These are phyloP conservation scores for Yasuhikotakia modesta DNA, from an alignment of 2,797 vertebrate species.

Conservation along the genomic window DNA sequence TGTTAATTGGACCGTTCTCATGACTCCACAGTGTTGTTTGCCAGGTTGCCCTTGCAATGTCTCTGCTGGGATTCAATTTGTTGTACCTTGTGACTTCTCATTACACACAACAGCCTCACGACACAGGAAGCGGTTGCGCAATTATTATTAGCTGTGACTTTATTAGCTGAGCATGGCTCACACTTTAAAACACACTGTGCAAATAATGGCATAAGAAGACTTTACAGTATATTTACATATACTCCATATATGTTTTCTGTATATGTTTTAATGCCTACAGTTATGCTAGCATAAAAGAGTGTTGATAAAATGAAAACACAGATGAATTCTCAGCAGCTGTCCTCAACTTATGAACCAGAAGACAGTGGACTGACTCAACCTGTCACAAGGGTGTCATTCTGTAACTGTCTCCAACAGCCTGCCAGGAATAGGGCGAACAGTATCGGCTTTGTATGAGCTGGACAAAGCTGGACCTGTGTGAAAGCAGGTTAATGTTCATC, in stretches of 20 bases:
- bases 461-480: conserved; percentile 76
- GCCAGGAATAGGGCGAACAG: conserved; percentile 62
- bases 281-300: background rate
- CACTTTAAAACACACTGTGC: too few species aligned
- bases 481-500: conserved; percentile 47
- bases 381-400: conserved; percentile 63
- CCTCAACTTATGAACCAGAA: conserved; percentile 12
- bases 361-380: conserved; percentile 24
- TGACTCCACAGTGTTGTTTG: conserved; percentile 50
- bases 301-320: background rate
- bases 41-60: conserved; percentile 37
- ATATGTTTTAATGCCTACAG: background rate
- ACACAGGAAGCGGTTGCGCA: conserved; percentile 35
- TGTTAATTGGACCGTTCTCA: conserved; percentile 63
- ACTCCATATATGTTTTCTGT: background rate
- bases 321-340: background rate
- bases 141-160: conserved; percentile 24
- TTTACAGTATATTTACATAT: background rate
- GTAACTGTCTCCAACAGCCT: conserved; percentile 26
- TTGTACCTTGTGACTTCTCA: conserved; percentile 54
- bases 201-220: too few species aligned
- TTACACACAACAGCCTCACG: conserved; percentile 47
- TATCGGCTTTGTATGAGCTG: conserved; percentile 69
- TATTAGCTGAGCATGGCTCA: background rate
- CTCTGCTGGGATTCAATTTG: conserved; percentile 55